Conservation (phyloP, 2,888 invertebrate species). For the Clivina fossor region DNA sequence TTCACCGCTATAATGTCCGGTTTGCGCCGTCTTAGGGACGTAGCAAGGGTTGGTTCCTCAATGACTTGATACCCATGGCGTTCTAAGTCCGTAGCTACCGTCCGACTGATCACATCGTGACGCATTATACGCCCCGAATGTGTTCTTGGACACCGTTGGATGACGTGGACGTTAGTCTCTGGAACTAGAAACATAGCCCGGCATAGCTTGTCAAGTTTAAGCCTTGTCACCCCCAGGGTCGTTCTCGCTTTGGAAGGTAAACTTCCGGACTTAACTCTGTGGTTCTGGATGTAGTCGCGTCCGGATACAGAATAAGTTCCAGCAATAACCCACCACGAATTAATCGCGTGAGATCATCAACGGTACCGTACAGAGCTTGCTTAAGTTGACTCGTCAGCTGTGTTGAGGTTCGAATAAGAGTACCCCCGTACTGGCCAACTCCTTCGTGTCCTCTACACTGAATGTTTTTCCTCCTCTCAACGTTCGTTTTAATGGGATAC, state of each 20-base stretch:
- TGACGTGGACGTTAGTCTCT: conserved; percentile 42
- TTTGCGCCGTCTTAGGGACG: neutral
- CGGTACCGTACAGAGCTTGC: conserved; percentile 36
- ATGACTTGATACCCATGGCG: neutral
- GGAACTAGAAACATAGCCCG: too few species aligned
- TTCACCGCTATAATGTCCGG: conserved; percentile 1
- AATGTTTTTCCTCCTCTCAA: too few species aligned
- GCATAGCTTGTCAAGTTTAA: neutral
- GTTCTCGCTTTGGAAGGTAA: conserved; percentile 40
- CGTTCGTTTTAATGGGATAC: conserved; percentile 36
- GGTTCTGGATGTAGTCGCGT: conserved; percentile 45
- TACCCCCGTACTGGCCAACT: too few species aligned
- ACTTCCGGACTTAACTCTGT: conserved; percentile 45
- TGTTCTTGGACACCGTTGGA: conserved; percentile 41
- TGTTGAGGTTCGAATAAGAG: too few species aligned
- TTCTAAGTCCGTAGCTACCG: neutral
- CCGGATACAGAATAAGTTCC: conserved; percentile 41
- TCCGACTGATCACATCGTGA: conserved; percentile 38
- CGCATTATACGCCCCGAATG: conserved; percentile 39
- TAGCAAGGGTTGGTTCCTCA: neutral
- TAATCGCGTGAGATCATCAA: conserved; percentile 30
- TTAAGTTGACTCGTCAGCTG: too few species aligned
- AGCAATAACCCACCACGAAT: conserved; percentile 36
- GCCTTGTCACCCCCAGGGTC: conserved; percentile 40
- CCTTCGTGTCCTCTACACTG: conserved; percentile 31